A percentile compares a stretch with the other conserved stretches of the same genome.
Evolutionary conservation across 2,113 vertebrate species (phyloP).

Genomic region (Phrynosoma platyrhinos): DNA sequence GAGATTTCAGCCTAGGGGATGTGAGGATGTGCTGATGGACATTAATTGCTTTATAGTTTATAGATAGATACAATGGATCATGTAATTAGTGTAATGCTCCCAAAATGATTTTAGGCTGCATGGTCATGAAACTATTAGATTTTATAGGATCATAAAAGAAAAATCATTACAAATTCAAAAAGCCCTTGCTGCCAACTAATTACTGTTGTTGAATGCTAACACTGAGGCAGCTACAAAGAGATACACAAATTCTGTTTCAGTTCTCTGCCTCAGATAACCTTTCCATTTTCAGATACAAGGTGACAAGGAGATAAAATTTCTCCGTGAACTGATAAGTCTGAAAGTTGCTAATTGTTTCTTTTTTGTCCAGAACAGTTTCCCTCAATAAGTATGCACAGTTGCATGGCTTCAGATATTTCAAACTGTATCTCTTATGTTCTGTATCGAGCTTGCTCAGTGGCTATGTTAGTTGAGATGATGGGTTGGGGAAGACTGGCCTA

Average conservation of each 20-base stretch:
- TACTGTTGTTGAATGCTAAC: not conserved
- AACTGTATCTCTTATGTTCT: too few species aligned
- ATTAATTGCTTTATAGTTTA: slow-evolving; percentile 14
- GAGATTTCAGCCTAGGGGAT: not conserved
- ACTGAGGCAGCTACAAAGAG: not conserved
- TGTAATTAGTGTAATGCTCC: slow-evolving; percentile 27
- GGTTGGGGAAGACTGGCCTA: too few species aligned
- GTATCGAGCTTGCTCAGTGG: too few species aligned
- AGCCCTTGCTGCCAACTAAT: not conserved
- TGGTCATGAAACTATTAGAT: slow-evolving; percentile 11
- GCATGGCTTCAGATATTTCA: too few species aligned
- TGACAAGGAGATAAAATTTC: too few species aligned
- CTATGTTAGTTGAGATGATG: too few species aligned
- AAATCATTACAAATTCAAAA: not conserved
- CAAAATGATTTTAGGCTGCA: slow-evolving; percentile 14
- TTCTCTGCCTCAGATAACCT: not conserved
- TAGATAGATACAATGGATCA: slow-evolving; percentile 14
- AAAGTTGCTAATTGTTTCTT: too few species aligned
- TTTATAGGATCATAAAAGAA: slow-evolving; percentile 27
- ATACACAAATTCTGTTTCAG: not conserved
- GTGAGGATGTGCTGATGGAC: not conserved
- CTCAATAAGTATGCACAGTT: too few species aligned
- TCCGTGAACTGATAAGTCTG: too few species aligned
- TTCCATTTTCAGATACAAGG: not conserved
- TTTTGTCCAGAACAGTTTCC: too few species aligned